Evolutionary conservation across 2,113 vertebrate genomes (phyloP).

Genomic region (Poecile atricapillus): DNA sequence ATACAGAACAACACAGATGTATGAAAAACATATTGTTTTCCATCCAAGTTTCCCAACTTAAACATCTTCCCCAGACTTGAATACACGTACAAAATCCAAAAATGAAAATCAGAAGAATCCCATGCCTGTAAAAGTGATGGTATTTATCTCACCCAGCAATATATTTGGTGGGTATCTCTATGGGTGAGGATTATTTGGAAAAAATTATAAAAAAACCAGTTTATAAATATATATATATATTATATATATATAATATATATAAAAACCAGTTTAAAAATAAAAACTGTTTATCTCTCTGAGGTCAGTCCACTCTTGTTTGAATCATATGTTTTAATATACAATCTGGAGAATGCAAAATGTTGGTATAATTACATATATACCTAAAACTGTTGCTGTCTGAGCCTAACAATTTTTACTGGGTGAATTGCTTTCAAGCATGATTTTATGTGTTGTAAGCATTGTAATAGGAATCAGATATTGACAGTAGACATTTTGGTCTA

Average conservation of each 20-base stretch:
- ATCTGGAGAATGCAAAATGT: not conserved
- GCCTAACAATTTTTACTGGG: not conserved
- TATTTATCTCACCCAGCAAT: not conserved
- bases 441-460: not conserved
- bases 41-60: not conserved
- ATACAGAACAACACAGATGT: not conserved
- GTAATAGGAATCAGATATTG: not conserved
- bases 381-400: not conserved
- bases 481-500: not conserved
- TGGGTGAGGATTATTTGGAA: not conserved
- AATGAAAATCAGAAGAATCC: not conserved
- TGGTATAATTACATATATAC: not conserved
- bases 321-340: not conserved
- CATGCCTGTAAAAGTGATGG: not conserved
- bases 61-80: not conserved
- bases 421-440: not conserved
- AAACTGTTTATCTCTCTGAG: not conserved
- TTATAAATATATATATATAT: too few relatives aligned
- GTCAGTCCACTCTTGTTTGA: not conserved
- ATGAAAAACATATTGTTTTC: not conserved
- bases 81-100: not conserved
- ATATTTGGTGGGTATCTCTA: not conserved
- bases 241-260: too few relatives aligned
- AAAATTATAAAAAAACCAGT: too few relatives aligned
- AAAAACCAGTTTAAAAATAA: not conserved